Conservation (phyloP, 2,888 invertebrate species). For the Acronicta psi region DNA sequence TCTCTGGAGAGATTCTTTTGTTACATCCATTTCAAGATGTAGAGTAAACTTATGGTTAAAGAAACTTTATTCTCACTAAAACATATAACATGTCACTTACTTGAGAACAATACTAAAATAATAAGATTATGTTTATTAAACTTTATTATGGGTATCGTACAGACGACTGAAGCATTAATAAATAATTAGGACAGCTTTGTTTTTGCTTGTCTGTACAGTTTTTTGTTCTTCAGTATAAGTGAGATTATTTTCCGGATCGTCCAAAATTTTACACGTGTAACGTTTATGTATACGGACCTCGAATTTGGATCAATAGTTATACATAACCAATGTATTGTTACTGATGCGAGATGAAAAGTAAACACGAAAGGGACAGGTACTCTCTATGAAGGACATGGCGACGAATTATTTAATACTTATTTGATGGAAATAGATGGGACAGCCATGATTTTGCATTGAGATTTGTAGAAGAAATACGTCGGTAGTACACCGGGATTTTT, state of each 20-base stretch:
- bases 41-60: too few relatives aligned
- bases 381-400: background rate
- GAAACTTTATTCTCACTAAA: too few relatives aligned
- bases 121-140: too few relatives aligned
- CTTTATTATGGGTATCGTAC: too few relatives aligned
- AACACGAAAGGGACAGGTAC: constrained; percentile 9
- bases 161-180: too few relatives aligned
- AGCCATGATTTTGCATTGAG: constrained; percentile 4
- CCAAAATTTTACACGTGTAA: background rate
- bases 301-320: constrained; percentile 20
- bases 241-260: background rate
- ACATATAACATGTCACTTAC: too few relatives aligned
- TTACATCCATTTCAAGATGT: too few relatives aligned
- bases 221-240: background rate
- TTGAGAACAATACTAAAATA: too few relatives aligned
- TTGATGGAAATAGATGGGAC: background rate
- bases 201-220: too few relatives aligned
- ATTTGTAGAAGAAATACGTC: background rate
- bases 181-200: too few relatives aligned
- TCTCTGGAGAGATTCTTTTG: too few relatives aligned
- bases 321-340: constrained; percentile 35
- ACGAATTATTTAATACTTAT: constrained; percentile 4
- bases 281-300: constrained; percentile 11
- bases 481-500: background rate
- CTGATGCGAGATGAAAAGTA: constrained; percentile 38